Evolutionary conservation across 2,888 invertebrate genomes (phyloP).

Genomic region (Phanerotoma sp.): DNA sequence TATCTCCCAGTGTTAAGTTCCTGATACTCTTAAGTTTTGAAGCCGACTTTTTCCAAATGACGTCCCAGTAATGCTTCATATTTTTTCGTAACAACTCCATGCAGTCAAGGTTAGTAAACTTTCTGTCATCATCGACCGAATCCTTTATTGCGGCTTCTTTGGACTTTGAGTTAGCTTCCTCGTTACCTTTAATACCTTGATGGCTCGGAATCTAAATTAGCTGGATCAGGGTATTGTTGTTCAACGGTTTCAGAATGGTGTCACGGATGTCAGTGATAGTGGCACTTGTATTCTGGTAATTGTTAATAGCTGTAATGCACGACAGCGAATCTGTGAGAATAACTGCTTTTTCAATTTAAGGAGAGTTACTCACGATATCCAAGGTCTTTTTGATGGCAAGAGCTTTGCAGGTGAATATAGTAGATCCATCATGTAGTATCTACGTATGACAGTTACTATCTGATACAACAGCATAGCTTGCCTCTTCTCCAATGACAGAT

Average conservation of each 20-base stretch:
- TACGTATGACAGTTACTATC: not conserved
- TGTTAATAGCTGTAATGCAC: not conserved
- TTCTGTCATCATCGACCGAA: not conserved
- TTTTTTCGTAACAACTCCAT: not conserved
- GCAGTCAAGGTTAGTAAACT: not conserved
- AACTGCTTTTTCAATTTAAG: not conserved
- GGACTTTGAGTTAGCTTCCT: not conserved
- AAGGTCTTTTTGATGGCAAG: not conserved
- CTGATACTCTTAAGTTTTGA: not conserved
- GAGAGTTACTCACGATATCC: not conserved
- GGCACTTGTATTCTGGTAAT: not conserved
- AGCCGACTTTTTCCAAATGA: not conserved
- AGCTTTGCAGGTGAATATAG: slow-evolving; percentile 13
- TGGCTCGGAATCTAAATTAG: slow-evolving; percentile 7
- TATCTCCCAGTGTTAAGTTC: not conserved
- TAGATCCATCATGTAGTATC: not conserved
- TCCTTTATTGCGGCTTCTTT: not conserved
- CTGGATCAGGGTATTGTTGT: not conserved
- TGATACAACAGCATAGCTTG: slow-evolving; percentile 1
- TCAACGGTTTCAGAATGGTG: not conserved
- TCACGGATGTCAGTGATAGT: not conserved
- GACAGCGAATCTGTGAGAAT: slow-evolving; percentile 3
- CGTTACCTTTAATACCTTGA: slow-evolving; percentile 1
- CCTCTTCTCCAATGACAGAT: not conserved
- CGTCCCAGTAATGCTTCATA: not conserved